Percentiles rank a stretch among this genome's conserved stretches.
Evolutionary conservation across 2,113 vertebrate genomes (phyloP).

Genomic region (Coregonus clupeaformis): DNA sequence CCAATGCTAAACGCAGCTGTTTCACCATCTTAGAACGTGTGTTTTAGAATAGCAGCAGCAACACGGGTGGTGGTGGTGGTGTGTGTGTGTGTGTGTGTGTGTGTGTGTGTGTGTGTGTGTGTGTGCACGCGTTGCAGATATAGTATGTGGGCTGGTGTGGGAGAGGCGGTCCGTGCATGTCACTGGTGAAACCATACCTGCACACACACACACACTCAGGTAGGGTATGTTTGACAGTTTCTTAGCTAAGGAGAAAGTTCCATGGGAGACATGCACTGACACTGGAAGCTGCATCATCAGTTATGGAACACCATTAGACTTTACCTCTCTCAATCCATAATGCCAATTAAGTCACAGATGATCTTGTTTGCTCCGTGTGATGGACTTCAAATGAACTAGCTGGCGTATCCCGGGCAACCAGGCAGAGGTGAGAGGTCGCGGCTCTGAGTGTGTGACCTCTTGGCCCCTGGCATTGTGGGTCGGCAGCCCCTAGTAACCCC

Average conservation of each 20-base stretch:
- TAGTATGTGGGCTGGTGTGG: conserved; percentile 13
- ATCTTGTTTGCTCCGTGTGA: conserved; percentile 62
- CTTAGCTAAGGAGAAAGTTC: too few relatives aligned
- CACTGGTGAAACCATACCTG: conserved; percentile 35
- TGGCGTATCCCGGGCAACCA: conserved; percentile 42
- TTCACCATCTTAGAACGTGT: conserved; percentile 63
- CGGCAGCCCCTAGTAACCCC: neutral
- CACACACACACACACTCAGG: too few relatives aligned
- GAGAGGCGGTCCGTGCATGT: conserved; percentile 34
- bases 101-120: conserved; percentile 30
- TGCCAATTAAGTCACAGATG: conserved; percentile 65
- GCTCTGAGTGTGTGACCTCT: conserved; percentile 28
- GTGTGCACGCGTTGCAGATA: neutral
- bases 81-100: conserved; percentile 25
- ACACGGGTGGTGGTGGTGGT: conserved; percentile 60
- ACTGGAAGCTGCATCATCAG: too few relatives aligned
- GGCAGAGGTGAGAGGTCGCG: conserved; percentile 27
- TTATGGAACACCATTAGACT: too few relatives aligned
- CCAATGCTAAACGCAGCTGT: conserved; percentile 73
- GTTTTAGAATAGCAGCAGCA: conserved; percentile 40
- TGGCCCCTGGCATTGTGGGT: conserved; percentile 11
- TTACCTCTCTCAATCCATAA: conserved; percentile 59
- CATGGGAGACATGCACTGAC: neutral
- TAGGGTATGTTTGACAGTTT: too few relatives aligned
- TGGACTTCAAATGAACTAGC: too few relatives aligned